Percentiles rank a stretch among this genome's conserved stretches.
These are phyloP conservation scores for Nysson spinosus DNA, from an alignment of 2,888 invertebrate species.

Conservation along the genomic window DNA sequence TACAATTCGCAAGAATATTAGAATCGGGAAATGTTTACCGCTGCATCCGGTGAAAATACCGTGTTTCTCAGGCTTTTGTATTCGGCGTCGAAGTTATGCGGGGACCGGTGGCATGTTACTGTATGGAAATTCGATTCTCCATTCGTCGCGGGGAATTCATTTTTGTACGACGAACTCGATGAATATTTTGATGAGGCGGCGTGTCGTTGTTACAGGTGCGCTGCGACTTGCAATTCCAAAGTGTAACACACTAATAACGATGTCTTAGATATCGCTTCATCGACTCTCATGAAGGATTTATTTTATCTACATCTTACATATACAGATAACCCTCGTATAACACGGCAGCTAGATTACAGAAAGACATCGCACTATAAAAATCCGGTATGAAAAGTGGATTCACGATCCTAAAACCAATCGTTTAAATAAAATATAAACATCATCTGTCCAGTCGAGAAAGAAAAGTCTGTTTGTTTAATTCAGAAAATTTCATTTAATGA, in stretches of 20 bases:
- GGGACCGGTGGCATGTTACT: constrained; percentile 19
- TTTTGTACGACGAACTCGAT: constrained; percentile 41
- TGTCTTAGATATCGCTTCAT: neutral
- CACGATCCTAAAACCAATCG: too few species aligned
- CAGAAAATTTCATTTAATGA: neutral
- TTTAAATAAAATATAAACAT: too few species aligned
- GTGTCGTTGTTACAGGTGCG: constrained; percentile 43
- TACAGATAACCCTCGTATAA: too few species aligned
- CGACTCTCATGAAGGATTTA: too few species aligned
- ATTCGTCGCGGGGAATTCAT: constrained; percentile 34
- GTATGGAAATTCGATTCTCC: constrained; percentile 31
- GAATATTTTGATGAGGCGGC: constrained; percentile 43
- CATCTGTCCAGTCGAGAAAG: too few species aligned
- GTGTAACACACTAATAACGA: constrained; percentile 8
- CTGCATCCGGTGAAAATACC: constrained; percentile 3
- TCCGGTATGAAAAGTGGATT: too few species aligned
- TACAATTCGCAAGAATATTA: neutral
- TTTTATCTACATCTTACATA: too few species aligned
- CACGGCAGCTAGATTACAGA: too few species aligned
- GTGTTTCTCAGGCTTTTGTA: constrained; percentile 8
- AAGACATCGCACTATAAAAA: too few species aligned
- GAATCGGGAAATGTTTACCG: too few species aligned
- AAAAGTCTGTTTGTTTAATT: too few species aligned
- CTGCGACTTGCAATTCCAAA: constrained; percentile 17
- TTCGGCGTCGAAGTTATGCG: constrained; percentile 21